Conservation (phyloP, 2,888 invertebrate species). For the Hemithea aestivaria region DNA sequence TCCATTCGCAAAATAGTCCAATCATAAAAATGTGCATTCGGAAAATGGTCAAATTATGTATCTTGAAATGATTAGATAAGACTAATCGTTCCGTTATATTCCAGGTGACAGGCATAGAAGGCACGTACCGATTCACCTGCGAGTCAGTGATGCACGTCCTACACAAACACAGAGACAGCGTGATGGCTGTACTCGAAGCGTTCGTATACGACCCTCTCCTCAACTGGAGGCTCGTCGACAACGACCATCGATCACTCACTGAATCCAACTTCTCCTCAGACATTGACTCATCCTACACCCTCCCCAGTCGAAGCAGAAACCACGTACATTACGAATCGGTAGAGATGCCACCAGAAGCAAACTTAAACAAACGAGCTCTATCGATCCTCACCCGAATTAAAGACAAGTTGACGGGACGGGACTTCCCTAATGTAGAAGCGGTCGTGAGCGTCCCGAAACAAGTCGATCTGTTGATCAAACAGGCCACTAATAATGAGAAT, state of each 20-base stretch:
- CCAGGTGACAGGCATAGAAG: conserved; percentile 96
- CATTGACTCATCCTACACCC: conserved; percentile 58
- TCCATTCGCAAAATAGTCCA: no score
- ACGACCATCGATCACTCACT: conserved; percentile 59
- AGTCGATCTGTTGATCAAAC: conserved; percentile 95
- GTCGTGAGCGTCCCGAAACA: conserved; percentile 91
- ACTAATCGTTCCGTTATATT: not conserved
- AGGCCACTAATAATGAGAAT: conserved; percentile 98
- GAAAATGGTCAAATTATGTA: no score
- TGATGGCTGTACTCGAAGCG: conserved; percentile 99
- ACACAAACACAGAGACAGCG: conserved; percentile 95
- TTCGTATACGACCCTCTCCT: conserved; percentile 99
- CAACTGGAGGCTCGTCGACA: conserved; percentile 91
- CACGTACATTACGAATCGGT: conserved; percentile 62
- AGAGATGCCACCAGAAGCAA: conserved; percentile 84
- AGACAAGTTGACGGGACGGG: conserved; percentile 96
- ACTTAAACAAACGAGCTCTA: conserved; percentile 93
- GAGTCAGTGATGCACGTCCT: conserved; percentile 97
- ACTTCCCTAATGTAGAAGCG: conserved; percentile 88
- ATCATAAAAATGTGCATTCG: no score
- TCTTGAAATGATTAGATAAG: no score
- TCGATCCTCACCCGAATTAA: conserved; percentile 94
- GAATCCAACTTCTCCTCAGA: conserved; percentile 67
- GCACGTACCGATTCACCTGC: conserved; percentile 96
- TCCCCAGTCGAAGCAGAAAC: conserved; percentile 62